Evolutionary conservation across 1,140 invertebrate genomes (phyloP), one percentile per base, ranked within the genome.

Genomic region (Coptotermes formosanus): DNA sequence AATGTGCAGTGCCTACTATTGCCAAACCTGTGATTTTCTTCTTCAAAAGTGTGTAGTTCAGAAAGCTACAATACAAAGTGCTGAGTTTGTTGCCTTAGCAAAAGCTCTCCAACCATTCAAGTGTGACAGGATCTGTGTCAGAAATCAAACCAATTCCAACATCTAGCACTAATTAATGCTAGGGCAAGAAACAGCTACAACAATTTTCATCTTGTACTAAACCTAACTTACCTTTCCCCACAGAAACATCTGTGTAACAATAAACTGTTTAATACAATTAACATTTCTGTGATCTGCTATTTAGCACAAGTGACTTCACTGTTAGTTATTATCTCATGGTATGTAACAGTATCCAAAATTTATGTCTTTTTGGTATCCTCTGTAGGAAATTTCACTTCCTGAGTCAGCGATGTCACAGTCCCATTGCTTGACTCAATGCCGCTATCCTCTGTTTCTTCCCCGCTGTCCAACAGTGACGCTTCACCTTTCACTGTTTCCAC

Each of bases 401-500:
- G 19, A 19, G 86, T 52, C 19, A 38, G 19, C 19, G 82, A 25
- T 32, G 45, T 55, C 25, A 55, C 43, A 21, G 23, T 12, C 8
- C 86, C 86, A 48, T 85, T 87, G 45, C 86, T 82, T 19, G 86
- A 87, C 45, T 87, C 86, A n/a, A 87, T 85, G 4, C 84, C 86
- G 48, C 86, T 86, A 32, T 86, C 82, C 44, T 86, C 86, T 86
- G 86, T 89, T 82, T 86, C 87, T 45, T 87, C 86, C 9, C 84
- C 84, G 85, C 87, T 87, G 82, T 87, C 87, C n/a, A 87, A 44
- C 23, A 87, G 82, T n/a, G 85, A 86, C 21, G 87, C 87, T 52
- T 87, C 87, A 32, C 87, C 87, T 82, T 82, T 86, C 32, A 86
- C 85, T 43, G 85, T 52, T 48, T 86, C 85, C 44, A 84, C 69